A percentile compares a stretch with the other conserved stretches of the same genome.
Conservation (phyloP, 1,140 invertebrate species). For the Zaprionus davidi region DNA sequence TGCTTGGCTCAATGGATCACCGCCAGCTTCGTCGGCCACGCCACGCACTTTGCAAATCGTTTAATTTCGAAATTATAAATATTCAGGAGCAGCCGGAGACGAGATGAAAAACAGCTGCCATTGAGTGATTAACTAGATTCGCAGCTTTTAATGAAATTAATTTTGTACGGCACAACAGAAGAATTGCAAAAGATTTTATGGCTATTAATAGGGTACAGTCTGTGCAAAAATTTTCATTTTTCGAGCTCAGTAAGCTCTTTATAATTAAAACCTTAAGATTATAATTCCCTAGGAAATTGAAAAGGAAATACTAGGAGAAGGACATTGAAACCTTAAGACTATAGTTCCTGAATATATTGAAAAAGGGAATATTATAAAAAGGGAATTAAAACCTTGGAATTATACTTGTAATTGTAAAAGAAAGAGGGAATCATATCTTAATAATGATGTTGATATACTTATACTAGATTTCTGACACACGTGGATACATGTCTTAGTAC, state of each 20-base stretch:
- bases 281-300: background rate
- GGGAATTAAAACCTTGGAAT: too few relatives aligned
- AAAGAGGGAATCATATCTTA: too few relatives aligned
- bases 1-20: constrained; percentile 70
- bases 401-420: background rate
- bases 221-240: too few relatives aligned
- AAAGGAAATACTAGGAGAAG: background rate
- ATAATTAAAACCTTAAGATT: background rate
- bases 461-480: too few relatives aligned
- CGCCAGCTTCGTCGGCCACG: constrained; percentile 28
- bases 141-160: constrained; percentile 70
- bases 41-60: constrained; percentile 58
- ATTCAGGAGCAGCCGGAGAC: constrained; percentile 34
- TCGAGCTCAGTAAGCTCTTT: background rate
- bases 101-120: constrained; percentile 66
- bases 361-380: too few relatives aligned
- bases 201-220: background rate
- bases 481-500: too few relatives aligned
- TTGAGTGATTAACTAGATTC: constrained; percentile 66
- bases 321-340: background rate
- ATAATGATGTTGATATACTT: too few relatives aligned
- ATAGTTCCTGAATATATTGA: background rate
- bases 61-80: constrained; percentile 81
- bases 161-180: constrained; percentile 29
- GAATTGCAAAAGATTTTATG: background rate